Evolutionary conservation across 2,797 vertebrate genomes (phyloP), one percentile per base, ranked within the genome.

Genomic region (Limnodromus scolopaceus): DNA sequence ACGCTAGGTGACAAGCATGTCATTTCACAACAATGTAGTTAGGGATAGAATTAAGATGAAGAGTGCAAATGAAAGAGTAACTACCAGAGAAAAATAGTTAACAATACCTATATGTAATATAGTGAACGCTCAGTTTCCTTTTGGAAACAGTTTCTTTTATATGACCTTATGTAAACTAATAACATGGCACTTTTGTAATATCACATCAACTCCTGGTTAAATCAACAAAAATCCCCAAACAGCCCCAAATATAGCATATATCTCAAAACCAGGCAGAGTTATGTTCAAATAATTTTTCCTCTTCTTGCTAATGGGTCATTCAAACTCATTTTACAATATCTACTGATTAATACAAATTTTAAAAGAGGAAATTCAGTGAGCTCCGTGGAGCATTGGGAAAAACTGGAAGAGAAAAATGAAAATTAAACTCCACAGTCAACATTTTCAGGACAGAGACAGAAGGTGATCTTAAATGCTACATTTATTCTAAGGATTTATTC

Each of bases 401-500:
- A 93, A 70, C 2, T 36, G 41, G 13, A 88, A 49, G 7, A 9
- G 24, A 87, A 93, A 95, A 78, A 84, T 55, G 4, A 80, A 85
- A 80, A 71, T 53, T 38, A 79, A 84, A 84, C 17, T 76, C 16
- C 13, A 23, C 5, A 69, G 58, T 48, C 25, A 84, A 54, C 24
- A 65, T 38, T 82, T 76, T 69, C 57, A 69, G 11, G n/a, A 38
- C 2, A 23, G 16, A 94, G 88, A 55, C 19, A 77, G 70, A 76
- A 76, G 13, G 9, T 61, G 46, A 57, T 91, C n/a, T 45, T 77
- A 75, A 78, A 81, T 18, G 14, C 41, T 79, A 20, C 15, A 34
- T 84, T 45, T 90, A 23, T 89, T 90, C 86, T 60, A 61, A 92
- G 84, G 55, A 91, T 88, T 88, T 81, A 77, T 95, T 93, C 25